Conservation (phyloP, 2,113 vertebrate genomes). For the Gymnorhina tibicen region DNA sequence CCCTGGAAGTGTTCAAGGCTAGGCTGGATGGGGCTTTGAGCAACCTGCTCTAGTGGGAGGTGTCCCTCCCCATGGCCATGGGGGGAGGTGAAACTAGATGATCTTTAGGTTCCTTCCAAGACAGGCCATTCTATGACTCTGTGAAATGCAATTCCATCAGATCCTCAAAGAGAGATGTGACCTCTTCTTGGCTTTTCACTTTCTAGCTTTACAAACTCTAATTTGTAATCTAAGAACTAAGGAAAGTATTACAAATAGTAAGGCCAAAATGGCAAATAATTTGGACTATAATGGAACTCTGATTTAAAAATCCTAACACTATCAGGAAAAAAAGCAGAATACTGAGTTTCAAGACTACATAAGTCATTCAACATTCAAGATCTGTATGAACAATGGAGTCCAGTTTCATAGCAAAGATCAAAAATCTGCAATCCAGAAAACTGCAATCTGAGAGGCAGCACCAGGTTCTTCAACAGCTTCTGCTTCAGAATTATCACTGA, state of each 20-base stretch:
- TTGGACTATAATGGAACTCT: neutral
- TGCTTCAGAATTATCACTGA: neutral
- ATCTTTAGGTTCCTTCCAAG: neutral
- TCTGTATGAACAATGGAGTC: neutral
- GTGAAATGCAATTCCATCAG: neutral
- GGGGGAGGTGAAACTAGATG: rapidly evolving
- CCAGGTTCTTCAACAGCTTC: neutral
- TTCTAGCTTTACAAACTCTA: neutral
- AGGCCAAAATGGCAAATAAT: neutral
- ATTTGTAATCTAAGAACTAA: neutral
- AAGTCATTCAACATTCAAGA: neutral
- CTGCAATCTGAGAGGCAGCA: neutral
- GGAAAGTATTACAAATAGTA: neutral
- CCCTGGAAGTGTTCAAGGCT: neutral
- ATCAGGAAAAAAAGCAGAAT: neutral
- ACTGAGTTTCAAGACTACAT: neutral
- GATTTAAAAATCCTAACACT: neutral
- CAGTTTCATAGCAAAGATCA: neutral
- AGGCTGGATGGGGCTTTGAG: no score
- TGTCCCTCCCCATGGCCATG: no score
- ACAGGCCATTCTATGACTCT: neutral
- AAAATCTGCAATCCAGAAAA: neutral
- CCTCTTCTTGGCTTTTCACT: neutral
- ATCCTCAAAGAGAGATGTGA: neutral
- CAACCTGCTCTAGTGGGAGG: neutral